phyloP scores from a whole-genome alignment of 2,888 invertebrate genomes.

The Cataglyphis altisquamis region DNA sequence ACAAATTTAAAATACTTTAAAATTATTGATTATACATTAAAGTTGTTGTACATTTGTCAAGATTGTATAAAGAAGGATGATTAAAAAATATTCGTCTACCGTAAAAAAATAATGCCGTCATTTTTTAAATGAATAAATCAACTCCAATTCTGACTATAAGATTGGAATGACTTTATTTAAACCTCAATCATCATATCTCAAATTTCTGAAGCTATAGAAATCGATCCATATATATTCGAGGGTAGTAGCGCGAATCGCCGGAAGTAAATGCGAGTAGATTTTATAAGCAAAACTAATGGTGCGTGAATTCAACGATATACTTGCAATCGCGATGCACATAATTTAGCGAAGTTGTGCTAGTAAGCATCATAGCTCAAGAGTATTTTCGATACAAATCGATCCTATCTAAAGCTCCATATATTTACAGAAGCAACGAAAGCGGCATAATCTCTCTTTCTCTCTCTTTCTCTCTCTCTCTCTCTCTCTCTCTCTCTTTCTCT shows the following conservation, averaged over 20 bases:
- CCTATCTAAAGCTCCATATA: neutral
- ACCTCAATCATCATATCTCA: slow-evolving; percentile 16
- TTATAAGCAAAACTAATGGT: slow-evolving; percentile 4
- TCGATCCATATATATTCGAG: neutral
- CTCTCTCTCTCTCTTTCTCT: too few relatives aligned
- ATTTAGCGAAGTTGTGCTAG: neutral
- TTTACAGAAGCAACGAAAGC: neutral
- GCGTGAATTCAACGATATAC: slow-evolving; percentile 23
- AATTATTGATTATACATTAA: neutral
- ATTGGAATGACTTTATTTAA: neutral
- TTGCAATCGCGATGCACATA: slow-evolving; percentile 28
- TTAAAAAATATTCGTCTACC: neutral
- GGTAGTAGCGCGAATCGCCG: slow-evolving; percentile 41
- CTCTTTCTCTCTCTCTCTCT: too few relatives aligned
- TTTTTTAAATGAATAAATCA: neutral
- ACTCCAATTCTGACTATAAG: neutral
- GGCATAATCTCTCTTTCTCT: neutral
- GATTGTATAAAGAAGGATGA: neutral
- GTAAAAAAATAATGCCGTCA: neutral
- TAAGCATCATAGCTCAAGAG: neutral
- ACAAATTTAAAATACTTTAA: neutral
- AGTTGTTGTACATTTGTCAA: neutral
- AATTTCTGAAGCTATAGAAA: neutral
- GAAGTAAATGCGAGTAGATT: slow-evolving; percentile 31
- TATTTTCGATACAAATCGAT: slow-evolving; percentile 6